phyloP scores from a whole-genome alignment of 1,140 invertebrate species.

The Campoletis sonorensis region DNA sequence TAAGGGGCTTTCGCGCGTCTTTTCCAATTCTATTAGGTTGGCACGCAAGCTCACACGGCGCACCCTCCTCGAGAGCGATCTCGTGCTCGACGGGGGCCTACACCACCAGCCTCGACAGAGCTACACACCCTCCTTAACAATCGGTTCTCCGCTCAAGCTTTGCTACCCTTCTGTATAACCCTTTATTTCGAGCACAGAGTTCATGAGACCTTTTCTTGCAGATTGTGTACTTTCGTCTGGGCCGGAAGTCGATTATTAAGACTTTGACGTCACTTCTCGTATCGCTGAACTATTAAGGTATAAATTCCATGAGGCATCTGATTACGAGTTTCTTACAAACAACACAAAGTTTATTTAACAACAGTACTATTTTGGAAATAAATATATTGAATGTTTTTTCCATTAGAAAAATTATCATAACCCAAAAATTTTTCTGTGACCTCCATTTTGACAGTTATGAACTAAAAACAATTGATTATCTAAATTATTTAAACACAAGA shows the following conservation, averaged over 20 bases:
- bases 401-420: too few relatives aligned
- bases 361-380: too few relatives aligned
- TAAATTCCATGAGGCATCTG: background rate
- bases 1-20: slow-evolving; percentile 51
- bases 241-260: slow-evolving; percentile 14
- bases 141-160: background rate
- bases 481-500: too few relatives aligned
- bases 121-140: background rate
- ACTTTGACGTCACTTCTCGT: background rate
- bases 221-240: background rate
- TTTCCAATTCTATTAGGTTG: slow-evolving; percentile 63
- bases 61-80: slow-evolving; percentile 24
- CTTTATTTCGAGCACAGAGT: background rate
- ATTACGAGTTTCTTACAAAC: too few relatives aligned
- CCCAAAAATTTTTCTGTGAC: too few relatives aligned
- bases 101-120: background rate
- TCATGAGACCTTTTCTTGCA: background rate
- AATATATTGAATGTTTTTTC: too few relatives aligned
- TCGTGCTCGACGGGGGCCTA: slow-evolving; percentile 28
- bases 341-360: too few relatives aligned
- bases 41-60: slow-evolving; percentile 54
- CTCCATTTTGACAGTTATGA: too few relatives aligned
- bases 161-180: background rate
- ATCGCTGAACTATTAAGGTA: background rate
- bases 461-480: too few relatives aligned